A percentile compares a stretch with the other conserved stretches of the same genome.
These are phyloP conservation scores for Pheosia tremula DNA, from an alignment of 2,888 invertebrate genomes.

Conservation along the genomic window DNA sequence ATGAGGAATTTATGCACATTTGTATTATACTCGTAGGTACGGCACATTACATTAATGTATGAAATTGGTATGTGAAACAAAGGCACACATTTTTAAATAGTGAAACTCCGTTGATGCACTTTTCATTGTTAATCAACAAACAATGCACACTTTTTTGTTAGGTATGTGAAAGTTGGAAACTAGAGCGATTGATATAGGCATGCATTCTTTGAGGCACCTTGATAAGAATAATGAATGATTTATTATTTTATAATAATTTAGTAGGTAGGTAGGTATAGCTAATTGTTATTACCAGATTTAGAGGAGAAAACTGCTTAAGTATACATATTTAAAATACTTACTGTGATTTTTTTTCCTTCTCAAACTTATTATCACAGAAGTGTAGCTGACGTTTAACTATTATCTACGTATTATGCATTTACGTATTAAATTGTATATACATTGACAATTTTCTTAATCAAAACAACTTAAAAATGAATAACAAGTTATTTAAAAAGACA, in stretches of 20 bases:
- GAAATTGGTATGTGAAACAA: not conserved
- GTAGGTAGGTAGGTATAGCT: no score
- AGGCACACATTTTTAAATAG: slow-evolving; percentile 24
- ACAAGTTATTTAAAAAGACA: not conserved
- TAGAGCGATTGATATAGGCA: slow-evolving; percentile 57
- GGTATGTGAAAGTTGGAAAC: slow-evolving; percentile 69
- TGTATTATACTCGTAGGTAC: not conserved
- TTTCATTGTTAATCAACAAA: slow-evolving; percentile 51
- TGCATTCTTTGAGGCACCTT: slow-evolving; percentile 40
- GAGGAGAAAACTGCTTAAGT: no score
- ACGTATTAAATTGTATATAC: no score
- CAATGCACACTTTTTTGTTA: slow-evolving; percentile 65
- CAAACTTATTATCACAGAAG: no score
- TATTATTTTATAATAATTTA: not conserved
- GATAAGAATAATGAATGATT: slow-evolving; percentile 37
- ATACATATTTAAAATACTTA: no score
- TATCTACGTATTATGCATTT: no score
- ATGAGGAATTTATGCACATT: no score
- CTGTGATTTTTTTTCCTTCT: no score
- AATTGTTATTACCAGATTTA: no score
- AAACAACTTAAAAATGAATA: no score
- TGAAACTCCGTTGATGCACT: slow-evolving; percentile 43
- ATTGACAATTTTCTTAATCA: no score
- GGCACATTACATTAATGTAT: not conserved
- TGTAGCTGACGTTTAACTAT: no score